Evolutionary conservation across 1,140 invertebrate species (phyloP), one percentile per base, ranked within the genome.

Genomic region (Zophobas morio): DNA sequence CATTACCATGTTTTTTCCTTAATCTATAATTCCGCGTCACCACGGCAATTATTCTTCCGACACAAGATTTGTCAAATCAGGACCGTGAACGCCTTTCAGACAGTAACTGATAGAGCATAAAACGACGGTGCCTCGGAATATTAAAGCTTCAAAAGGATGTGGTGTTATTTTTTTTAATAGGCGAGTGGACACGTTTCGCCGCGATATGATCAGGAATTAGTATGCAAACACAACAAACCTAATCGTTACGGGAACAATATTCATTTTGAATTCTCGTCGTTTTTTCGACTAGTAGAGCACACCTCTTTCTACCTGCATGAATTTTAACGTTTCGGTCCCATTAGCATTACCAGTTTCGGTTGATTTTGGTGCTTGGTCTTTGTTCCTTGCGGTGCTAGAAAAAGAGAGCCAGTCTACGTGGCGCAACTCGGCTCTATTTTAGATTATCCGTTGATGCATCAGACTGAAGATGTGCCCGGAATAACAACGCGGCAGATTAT

Each of bases 381-480:
- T 66, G 60, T 66, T 66, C 42, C 33, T 40, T 20, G 6, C 2
- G 39, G 33, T n/a, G 60, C 2, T 20, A 66, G 60, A 66, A 40
- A 33, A 66, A 66, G 60, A 46, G n/a, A n/a, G 60, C 40, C 1
- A 39, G 39, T 20, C 42, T 66, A 66, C 60, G 60, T 66, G 60
- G 60, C 60, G 71, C 51, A 54, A 73, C 49, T 73, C 32, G 71
- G 35, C 71, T 73, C 71, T 73, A 73, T 73, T 73, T 73, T 73
- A 73, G 71, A 73, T 73, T 73, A 73, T 73, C 71, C 71, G 71
- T 73, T 73, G 76, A 78, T 78, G 76, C 76, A 78, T 78, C 76
- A 53, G 57, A 53, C 63, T 74, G 71, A 78, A 78, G 70, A 73
- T 78, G 76, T 78, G 76, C 70, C 51, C 46, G 70, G 76, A 74